These are phyloP conservation scores for Glaucopsyche alexis DNA, from an alignment of 2,888 invertebrate species.

Conservation along the genomic window DNA sequence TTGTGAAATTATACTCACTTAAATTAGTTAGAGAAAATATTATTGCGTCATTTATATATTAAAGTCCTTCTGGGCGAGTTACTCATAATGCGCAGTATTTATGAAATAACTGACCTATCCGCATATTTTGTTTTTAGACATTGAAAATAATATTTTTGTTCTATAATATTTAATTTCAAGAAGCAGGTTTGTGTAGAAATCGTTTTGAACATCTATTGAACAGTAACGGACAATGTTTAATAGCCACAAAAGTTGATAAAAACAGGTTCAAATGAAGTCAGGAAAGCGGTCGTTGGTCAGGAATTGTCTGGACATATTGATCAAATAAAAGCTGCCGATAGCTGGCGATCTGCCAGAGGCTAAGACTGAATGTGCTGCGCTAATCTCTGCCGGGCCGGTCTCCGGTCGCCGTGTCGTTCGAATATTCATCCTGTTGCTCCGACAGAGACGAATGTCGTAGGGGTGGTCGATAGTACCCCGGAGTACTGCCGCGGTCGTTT, in stretches of 20 bases:
- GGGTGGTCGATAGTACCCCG: not conserved
- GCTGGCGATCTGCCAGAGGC: slow-evolving; percentile 16
- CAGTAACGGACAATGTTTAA: not conserved
- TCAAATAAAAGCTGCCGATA: slow-evolving; percentile 18
- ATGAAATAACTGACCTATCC: not conserved
- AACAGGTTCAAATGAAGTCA: not conserved
- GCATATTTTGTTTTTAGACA: not conserved
- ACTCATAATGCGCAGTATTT: not conserved
- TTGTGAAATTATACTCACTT: not conserved
- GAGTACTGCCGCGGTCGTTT: not conserved
- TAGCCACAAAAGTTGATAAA: not conserved
- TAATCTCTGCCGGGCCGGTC: not conserved
- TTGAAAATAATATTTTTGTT: not conserved
- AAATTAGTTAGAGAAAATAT: not conserved
- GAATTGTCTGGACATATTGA: slow-evolving; percentile 17
- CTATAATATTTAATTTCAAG: not conserved
- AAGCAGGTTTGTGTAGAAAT: not conserved
- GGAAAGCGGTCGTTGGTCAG: slow-evolving; percentile 9
- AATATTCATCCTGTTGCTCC: slow-evolving; percentile 19
- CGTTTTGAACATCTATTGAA: not conserved
- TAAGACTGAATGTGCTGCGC: slow-evolving; percentile 15
- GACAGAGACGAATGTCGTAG: not conserved
- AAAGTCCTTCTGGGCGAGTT: not conserved
- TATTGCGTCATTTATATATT: not conserved
- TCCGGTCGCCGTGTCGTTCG: not conserved